Base-by-base conservation (phyloP, 2,888 invertebrate species). In the Acholoe squamosa region DNA sequence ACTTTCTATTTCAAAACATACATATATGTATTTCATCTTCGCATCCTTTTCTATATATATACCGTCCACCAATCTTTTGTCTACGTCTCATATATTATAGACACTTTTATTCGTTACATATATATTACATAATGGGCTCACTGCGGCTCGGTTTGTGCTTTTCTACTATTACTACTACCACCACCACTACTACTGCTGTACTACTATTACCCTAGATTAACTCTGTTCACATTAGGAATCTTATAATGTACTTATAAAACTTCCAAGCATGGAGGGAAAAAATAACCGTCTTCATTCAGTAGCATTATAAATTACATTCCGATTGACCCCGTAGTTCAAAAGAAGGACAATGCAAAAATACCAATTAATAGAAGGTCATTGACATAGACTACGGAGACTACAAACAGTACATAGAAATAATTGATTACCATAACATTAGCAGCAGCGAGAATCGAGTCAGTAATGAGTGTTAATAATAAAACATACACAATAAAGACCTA, bases 21-120 rank as follows among this genome's bases (percentile, higher is more conserved):
- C 86, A 86, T 86, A 56, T 86, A 86, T 86, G 56, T 86, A 86
- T 86, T 86, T 86, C 54, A 80, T 80, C 80, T 80, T 80, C 80
- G 80, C 80, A 80, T 80, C 80, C 80, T 43, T 34, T 80, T 80
- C 80, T 80, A 76, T 43, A 43, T 43, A 43, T 43, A 43, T 76
- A 34, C 80, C 33, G 43, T 80, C 80, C 80, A 80, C 80, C 80
- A 80, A 80, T 43, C 16, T 80, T 80, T 80, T 80, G 80, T 80
- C 80, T 80, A 71, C 28, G 80, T 80, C 80, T 80, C 80, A 80
- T 80, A 80, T 43, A 80, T 80, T 80, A 80, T 80, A 80, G 80
- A 80, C 80, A 80, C 80, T 80, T 80, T 80, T 80, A 80, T 33
- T 80, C 80, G 80, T 80, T 80, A 80, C n/a, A 80, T 76, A 76